Base-by-base conservation (phyloP, 2,888 invertebrate species). In the Mythimna ferrago region DNA sequence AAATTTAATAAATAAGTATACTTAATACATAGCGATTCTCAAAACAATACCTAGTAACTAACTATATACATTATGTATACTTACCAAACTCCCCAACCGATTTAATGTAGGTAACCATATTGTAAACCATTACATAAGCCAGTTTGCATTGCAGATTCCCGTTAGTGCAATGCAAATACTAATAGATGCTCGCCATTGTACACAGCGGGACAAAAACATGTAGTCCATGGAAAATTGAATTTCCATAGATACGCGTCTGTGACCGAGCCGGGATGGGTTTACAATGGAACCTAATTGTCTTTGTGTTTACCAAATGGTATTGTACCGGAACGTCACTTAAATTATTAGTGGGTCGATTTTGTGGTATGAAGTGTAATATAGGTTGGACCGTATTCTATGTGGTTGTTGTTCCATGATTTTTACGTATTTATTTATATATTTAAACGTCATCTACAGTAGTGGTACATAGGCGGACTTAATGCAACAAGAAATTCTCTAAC, bases 131-230 rank as follows among this genome's bases (percentile, higher is more conserved):
- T 90, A 91, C 89, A 93, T 91, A 92, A 92, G 87, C 91, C 90
- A 88, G 94, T 95, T 95, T 95, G 95, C 94, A 95, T 92, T 94
- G 93, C 93, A 94, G 93, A 95, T 94, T 91, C 92, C 91, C 91
- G 89, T 92, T 91, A 91, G 89, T 89, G 91, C 91, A 92, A 93
- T 92, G 92, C 94, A 95, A 94, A 94, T 93, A 93, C 90, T 89
- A 89, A 91, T 91, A 91, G 90, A 89, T 90, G 88, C 79, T 82
- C 87, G 83, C 87, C 89, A 90, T 89, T 92, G 90, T 93, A 88
- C 88, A 85, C 73, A 84, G 77, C 74, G 86, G 89, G 89, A 88
- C 91, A 94, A 94, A 94, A 94, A 94, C 93, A 92, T 82, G 89
- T 84, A 87, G 89, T 83, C 89, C 88, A 86, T 72, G 86, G 85